Percentiles rank a stretch among this genome's conserved stretches.
These are phyloP conservation scores for Penaeus chinensis DNA, from an alignment of 1,140 invertebrate species.

Conservation along the genomic window DNA sequence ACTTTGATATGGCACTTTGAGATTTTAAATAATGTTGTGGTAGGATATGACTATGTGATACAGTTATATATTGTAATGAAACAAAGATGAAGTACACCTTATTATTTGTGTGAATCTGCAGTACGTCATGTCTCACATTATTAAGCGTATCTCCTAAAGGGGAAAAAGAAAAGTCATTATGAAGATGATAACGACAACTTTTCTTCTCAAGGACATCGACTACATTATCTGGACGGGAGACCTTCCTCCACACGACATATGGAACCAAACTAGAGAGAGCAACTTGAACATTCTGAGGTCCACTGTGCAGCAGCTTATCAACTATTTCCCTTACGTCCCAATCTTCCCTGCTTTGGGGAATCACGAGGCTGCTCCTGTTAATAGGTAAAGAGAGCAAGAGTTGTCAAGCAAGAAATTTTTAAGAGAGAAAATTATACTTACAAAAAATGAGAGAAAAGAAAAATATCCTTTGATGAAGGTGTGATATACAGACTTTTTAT, in stretches of 20 bases:
- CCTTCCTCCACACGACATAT: slow-evolving; percentile 95
- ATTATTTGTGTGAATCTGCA: not conserved
- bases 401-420: not conserved
- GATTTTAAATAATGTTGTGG: not conserved
- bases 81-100: not conserved
- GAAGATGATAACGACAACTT: not conserved
- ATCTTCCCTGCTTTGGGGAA: slow-evolving; percentile 96
- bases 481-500: slow-evolving; percentile 7
- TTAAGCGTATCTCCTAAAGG: not conserved
- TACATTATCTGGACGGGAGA: slow-evolving; percentile 99
- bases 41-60: not conserved
- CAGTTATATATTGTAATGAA: not conserved
- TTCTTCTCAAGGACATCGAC: slow-evolving; percentile 84
- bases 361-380: slow-evolving; percentile 95
- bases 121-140: not conserved
- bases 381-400: slow-evolving; percentile 70
- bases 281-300: slow-evolving; percentile 88
- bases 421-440: not conserved
- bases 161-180: not conserved
- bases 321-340: slow-evolving; percentile 88
- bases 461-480: slow-evolving; percentile 66
- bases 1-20: not conserved
- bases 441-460: slow-evolving; percentile 69
- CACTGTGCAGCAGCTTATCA: slow-evolving; percentile 84
- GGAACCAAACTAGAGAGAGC: slow-evolving; percentile 94